Conservation (phyloP, 2,888 invertebrate species). For the Colostygia pectinataria region DNA sequence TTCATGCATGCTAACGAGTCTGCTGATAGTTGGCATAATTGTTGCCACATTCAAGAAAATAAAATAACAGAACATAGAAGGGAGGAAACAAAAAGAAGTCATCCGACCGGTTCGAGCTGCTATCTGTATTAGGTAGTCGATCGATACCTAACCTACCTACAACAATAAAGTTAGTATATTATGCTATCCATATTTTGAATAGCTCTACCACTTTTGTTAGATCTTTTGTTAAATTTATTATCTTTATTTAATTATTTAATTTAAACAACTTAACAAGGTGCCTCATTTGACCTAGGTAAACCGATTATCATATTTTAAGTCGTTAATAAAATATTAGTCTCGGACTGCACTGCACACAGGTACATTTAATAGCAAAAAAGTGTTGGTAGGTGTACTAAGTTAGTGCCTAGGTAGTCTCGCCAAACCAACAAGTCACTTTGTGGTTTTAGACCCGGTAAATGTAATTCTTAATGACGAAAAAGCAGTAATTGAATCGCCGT, state of each 20-base stretch:
- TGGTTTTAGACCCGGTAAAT: constrained; percentile 2
- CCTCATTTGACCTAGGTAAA: constrained; percentile 36
- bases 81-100: constrained; percentile 24
- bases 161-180: constrained; percentile 6
- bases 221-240: constrained; percentile 13
- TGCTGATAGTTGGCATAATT: constrained; percentile 23
- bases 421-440: not conserved
- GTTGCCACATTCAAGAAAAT: constrained; percentile 23
- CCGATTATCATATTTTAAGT: constrained; percentile 28
- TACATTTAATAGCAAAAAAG: constrained; percentile 8
- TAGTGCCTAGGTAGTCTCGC: no score
- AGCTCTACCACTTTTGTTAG: constrained; percentile 8
- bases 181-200: constrained; percentile 2
- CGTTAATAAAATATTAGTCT: constrained; percentile 8
- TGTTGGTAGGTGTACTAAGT: not conserved
- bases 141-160: constrained; percentile 3
- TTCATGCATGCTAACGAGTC: constrained; percentile 15
- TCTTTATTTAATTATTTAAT: constrained; percentile 9
- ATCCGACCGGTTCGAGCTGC: constrained; percentile 16
- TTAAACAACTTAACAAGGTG: constrained; percentile 33
- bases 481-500: not conserved
- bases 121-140: constrained; percentile 22
- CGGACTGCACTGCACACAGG: constrained; percentile 8
- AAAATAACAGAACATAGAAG: constrained; percentile 19
- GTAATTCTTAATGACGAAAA: not conserved